Conservation (phyloP, 2,113 vertebrate species). For the Oreocharis arfaki region DNA sequence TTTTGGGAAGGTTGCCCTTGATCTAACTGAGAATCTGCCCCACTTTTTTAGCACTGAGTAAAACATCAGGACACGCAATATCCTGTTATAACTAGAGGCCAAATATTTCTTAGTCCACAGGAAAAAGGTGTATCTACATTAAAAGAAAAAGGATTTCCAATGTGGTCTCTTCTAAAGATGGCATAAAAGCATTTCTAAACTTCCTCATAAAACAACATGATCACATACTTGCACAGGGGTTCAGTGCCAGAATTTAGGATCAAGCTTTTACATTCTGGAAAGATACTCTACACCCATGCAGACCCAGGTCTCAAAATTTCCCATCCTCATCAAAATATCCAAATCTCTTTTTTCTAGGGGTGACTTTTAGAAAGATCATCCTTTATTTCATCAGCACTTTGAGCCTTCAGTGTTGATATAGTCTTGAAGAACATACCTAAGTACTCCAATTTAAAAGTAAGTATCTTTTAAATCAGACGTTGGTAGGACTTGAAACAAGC, state of each 20-base stretch:
- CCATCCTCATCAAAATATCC: neutral
- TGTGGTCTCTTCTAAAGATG: accelerated
- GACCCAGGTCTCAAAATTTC: neutral
- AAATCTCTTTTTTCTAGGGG: neutral
- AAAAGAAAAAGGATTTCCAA: neutral
- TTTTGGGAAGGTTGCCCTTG: neutral
- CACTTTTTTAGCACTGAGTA: neutral
- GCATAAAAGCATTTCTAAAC: neutral
- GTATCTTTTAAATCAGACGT: neutral
- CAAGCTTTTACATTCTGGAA: neutral
- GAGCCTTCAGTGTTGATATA: neutral
- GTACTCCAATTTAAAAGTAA: neutral
- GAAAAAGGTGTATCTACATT: neutral
- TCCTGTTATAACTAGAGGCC: neutral
- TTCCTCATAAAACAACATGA: neutral
- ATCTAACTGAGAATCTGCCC: neutral
- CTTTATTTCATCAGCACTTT: neutral
- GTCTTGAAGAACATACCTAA: neutral
- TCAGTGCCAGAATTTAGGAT: neutral
- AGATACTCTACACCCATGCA: neutral
- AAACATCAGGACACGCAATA: neutral
- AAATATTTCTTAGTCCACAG: neutral
- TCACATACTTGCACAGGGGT: neutral
- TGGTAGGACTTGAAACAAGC: neutral
- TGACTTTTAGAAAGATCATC: neutral